Percentiles rank a stretch among this genome's conserved stretches.
phyloP scores from a whole-genome alignment of 1,140 invertebrate genomes.

The Heliconius congener region DNA sequence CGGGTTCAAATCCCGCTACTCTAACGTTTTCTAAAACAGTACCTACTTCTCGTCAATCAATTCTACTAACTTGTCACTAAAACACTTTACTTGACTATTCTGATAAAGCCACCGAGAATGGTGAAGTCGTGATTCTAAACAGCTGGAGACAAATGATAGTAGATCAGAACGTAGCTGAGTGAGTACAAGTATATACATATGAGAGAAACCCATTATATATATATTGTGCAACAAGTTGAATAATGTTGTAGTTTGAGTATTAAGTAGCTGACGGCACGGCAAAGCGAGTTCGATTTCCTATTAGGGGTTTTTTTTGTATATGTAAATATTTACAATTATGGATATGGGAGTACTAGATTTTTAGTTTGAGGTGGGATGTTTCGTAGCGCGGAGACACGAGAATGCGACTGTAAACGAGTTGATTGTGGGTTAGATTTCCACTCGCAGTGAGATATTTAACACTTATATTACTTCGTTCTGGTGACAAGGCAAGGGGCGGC shows the following conservation, averaged over 20 bases:
- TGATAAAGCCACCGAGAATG: not conserved
- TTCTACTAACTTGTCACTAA: not conserved
- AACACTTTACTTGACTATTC: not conserved
- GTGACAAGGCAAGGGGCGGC: not conserved
- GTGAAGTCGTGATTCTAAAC: slow-evolving; percentile 4
- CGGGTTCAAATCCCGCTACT: no score
- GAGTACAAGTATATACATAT: not conserved
- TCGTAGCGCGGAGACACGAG: no score
- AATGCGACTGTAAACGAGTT: no score
- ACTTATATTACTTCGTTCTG: not conserved
- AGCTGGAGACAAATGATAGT: slow-evolving; percentile 19
- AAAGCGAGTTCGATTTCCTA: no score
- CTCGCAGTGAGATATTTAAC: no score
- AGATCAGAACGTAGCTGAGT: slow-evolving; percentile 4
- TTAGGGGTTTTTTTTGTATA: no score
- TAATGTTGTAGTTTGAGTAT: not conserved
- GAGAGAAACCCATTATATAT: not conserved
- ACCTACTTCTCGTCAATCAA: no score
- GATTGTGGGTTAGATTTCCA: not conserved
- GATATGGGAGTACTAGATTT: no score
- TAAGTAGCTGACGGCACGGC: no score
- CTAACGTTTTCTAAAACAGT: no score
- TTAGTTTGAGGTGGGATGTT: no score
- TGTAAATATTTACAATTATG: no score
- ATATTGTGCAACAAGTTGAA: not conserved